A percentile compares a stretch with the other conserved stretches of the same genome.
These are phyloP conservation scores for Emydoidea blandingii DNA, from an alignment of 2,797 vertebrate genomes.

Conservation along the genomic window DNA sequence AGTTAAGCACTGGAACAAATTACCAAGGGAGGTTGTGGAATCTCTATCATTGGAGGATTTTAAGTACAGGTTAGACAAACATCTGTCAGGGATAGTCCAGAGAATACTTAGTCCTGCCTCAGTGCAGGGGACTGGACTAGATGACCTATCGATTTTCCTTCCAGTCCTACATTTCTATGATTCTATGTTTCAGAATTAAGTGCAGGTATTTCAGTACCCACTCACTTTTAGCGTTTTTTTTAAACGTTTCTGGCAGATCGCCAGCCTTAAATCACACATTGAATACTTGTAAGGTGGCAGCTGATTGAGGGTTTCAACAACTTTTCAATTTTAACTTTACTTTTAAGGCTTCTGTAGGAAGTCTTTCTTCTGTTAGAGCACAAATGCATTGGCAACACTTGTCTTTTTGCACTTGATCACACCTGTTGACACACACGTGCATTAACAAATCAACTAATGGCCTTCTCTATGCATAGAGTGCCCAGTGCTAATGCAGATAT, in stretches of 20 bases:
- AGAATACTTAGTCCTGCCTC: neutral
- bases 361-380: slow-evolving; percentile 41
- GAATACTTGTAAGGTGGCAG: slow-evolving; percentile 42
- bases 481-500: too few relatives aligned
- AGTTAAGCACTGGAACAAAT: neutral
- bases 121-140: neutral
- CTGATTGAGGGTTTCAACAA: slow-evolving; percentile 59
- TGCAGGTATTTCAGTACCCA: slow-evolving; percentile 59
- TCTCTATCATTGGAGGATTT: neutral
- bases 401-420: slow-evolving; percentile 49
- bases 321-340: slow-evolving; percentile 59
- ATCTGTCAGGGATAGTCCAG: neutral
- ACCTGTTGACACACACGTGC: slow-evolving; percentile 32
- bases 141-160: neutral
- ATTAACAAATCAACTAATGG: slow-evolving; percentile 57
- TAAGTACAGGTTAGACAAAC: neutral
- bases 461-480: neutral
- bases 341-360: slow-evolving; percentile 44
- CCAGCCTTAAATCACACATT: slow-evolving; percentile 48
- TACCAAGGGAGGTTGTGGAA: neutral
- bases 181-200: slow-evolving; percentile 54
- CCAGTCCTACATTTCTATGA: slow-evolving; percentile 17
- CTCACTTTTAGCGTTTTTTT: slow-evolving; percentile 1
- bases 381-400: slow-evolving; percentile 40
- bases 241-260: slow-evolving; percentile 43